phyloP scores from a whole-genome alignment of 2,113 vertebrate genomes.

The Otis tarda region DNA sequence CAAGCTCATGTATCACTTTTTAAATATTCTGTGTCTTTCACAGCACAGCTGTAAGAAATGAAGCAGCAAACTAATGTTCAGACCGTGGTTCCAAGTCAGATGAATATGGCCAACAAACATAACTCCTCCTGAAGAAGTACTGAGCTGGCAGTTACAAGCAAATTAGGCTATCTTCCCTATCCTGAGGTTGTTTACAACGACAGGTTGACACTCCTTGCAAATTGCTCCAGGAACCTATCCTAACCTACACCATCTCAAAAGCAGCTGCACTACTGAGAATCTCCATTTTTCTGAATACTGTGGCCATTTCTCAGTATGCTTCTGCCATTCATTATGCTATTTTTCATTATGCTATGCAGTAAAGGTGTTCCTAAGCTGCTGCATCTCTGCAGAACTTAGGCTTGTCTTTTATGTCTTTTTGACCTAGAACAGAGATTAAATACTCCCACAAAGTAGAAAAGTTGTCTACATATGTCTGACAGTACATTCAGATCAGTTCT shows the following conservation, averaged over 20 bases:
- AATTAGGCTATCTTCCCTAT: neutral
- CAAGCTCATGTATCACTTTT: neutral
- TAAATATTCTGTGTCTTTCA: neutral
- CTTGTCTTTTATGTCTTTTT: neutral
- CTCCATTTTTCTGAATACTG: neutral
- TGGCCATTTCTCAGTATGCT: neutral
- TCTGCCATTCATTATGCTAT: neutral
- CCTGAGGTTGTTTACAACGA: neutral
- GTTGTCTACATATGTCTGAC: neutral
- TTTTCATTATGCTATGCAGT: neutral
- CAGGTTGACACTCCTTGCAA: neutral
- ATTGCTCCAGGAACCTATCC: neutral
- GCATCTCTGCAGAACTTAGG: neutral
- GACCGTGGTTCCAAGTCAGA: neutral
- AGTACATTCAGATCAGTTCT: neutral
- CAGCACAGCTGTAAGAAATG: neutral
- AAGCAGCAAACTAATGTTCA: neutral
- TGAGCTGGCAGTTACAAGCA: neutral
- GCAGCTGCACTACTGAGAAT: neutral
- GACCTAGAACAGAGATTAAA: neutral
- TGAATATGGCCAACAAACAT: neutral
- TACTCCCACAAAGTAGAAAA: neutral
- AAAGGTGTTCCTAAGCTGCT: neutral
- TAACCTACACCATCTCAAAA: neutral
- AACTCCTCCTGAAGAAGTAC: neutral